A percentile compares a stretch with the other conserved stretches of the same genome.
phyloP scores from a whole-genome alignment of 2,888 invertebrate species.

The Choristoneura rosaceana region DNA sequence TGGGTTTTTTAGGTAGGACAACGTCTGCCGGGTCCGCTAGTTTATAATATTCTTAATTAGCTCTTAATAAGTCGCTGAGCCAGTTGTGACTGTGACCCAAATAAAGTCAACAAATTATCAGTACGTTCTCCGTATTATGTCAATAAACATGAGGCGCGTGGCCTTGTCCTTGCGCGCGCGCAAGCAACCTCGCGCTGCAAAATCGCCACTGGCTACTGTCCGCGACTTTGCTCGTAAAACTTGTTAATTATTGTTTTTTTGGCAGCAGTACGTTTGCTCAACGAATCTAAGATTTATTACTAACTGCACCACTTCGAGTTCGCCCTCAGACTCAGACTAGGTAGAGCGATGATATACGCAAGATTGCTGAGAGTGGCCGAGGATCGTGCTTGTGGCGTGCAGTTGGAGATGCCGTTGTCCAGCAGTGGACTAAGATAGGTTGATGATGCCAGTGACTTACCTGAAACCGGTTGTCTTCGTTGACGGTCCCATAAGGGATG shows the following conservation, averaged over 20 bases:
- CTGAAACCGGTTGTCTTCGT: slow-evolving; percentile 71
- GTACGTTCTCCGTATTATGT: not conserved
- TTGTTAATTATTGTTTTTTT: not conserved
- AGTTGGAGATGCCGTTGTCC: too few species aligned
- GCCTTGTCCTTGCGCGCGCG: slow-evolving; percentile 13
- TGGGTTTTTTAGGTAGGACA: too few species aligned
- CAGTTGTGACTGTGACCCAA: not conserved
- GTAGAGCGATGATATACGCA: too few species aligned
- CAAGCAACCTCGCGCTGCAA: slow-evolving; percentile 4
- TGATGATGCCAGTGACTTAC: slow-evolving; percentile 48
- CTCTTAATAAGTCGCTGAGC: not conserved
- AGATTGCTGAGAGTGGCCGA: too few species aligned
- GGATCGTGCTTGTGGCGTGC: too few species aligned
- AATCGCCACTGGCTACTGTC: not conserved
- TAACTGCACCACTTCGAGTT: too few species aligned
- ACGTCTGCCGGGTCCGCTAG: too few species aligned
- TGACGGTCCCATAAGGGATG: slow-evolving; percentile 74
- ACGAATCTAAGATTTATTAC: too few species aligned
- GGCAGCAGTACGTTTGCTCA: too few species aligned
- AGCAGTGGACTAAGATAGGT: not conserved
- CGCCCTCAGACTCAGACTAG: too few species aligned
- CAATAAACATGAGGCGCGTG: slow-evolving; percentile 4
- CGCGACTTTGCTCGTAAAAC: not conserved
- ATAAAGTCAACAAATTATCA: slow-evolving; percentile 5
- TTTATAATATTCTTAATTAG: not conserved